These are phyloP conservation scores for Marmota flaviventris DNA, from an alignment of 2,113 vertebrate species.

Conservation along the genomic window DNA sequence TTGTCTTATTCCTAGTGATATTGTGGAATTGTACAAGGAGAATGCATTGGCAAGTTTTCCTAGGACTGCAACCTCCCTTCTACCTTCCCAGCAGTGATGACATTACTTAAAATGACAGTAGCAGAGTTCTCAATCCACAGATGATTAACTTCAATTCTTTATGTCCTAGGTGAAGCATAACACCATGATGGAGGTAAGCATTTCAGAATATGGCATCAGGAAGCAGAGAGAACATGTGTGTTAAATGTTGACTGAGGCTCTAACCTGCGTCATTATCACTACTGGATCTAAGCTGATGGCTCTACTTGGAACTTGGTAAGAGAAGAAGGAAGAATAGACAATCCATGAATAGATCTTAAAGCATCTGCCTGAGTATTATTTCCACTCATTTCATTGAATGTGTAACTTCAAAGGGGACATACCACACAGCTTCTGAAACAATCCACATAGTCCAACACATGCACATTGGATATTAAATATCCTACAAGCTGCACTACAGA, in stretches of 20 bases:
- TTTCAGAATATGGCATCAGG: no score
- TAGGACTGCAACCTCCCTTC: neutral
- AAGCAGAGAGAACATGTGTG: no score
- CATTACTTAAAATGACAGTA: conserved; percentile 68
- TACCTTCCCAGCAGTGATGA: neutral
- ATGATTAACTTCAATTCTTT: no score
- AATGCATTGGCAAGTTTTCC: neutral
- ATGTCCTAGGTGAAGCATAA: no score
- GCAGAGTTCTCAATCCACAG: no score
- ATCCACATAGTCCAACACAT: no score
- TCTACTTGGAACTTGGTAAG: neutral
- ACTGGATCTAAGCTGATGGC: neutral
- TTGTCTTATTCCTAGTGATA: neutral
- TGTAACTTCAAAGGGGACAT: neutral
- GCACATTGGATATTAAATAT: no score
- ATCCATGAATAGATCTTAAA: neutral
- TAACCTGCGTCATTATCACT: neutral
- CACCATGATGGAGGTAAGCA: no score
- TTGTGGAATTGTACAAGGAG: neutral
- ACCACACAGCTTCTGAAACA: no score
- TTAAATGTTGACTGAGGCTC: neutral
- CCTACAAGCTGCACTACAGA: no score
- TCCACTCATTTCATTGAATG: neutral
- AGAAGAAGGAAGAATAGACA: no score
- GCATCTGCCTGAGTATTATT: neutral